Evolutionary conservation across 2,113 vertebrate genomes (phyloP), one percentile per base, ranked within the genome.

Genomic region (Scophthalmus maximus): DNA sequence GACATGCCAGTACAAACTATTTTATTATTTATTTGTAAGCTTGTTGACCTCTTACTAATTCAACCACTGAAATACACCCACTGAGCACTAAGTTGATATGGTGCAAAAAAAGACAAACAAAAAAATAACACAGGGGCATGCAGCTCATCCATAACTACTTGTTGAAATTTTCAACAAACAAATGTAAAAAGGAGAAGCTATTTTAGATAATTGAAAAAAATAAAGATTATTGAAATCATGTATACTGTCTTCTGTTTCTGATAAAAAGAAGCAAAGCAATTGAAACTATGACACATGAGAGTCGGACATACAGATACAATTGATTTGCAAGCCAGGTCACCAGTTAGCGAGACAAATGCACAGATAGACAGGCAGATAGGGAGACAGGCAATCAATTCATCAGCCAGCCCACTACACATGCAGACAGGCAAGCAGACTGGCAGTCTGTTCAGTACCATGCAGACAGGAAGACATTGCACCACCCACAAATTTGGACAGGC

Each of bases 91-190:
- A 68, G n/a, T 56, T 56, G 61, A 79, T 50, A 22, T 73, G 44
- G 11, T 49, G 20, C 29, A 59, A 84, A 82, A 76, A 73, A 73
- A n/a, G n/a, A n/a, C n/a, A n/a, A n/a, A n/a, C n/a, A n/a, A n/a
- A n/a, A n/a, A n/a, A n/a, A n/a, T n/a, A n/a, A n/a, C n/a, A n/a
- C n/a, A n/a, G n/a, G 36, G 14, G 6, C 36, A 40, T 17, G 42
- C 42, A 8, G 42, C 14, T 20, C 42, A 46, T 46, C 18, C 42
- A 44, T 46, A 40, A 40, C 36, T 70, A 26, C 7, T 44, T 38
- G 2, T 1, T 26, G 8, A 23, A 42, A 34, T 63, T 15, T 15
- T n/a, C n/a, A n/a, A n/a, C n/a, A 15, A 40, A 40, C 4, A 32
- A 5, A 25, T 5, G 4, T 14, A 52, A 15, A 44, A n/a, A 1